Conservation (phyloP, 2,797 vertebrate species). For the Podargus strigoides region DNA sequence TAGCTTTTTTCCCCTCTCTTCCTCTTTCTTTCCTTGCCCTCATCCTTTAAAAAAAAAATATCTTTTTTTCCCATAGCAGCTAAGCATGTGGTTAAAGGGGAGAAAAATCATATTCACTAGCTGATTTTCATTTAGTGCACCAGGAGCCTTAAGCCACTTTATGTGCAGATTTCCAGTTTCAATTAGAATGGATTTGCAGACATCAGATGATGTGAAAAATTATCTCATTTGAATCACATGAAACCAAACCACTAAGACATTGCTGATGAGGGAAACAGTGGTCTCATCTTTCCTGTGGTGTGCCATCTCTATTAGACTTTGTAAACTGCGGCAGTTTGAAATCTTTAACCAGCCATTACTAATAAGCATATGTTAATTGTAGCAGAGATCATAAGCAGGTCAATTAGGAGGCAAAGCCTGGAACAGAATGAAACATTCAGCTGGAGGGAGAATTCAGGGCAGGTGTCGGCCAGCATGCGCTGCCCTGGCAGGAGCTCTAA, state of each 20-base stretch:
- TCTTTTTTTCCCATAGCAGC: background rate
- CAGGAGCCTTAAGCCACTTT: constrained; percentile 25
- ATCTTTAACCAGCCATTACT: constrained; percentile 93
- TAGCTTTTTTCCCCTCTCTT: background rate
- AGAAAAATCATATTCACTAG: constrained; percentile 20
- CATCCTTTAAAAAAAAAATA: background rate
- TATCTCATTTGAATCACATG: constrained; percentile 61
- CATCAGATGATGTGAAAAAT: constrained; percentile 67
- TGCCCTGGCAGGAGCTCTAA: constrained; percentile 77
- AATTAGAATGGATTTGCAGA: constrained; percentile 58
- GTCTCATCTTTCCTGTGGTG: constrained; percentile 72
- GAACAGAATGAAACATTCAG: constrained; percentile 85
- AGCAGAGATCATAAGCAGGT: constrained; percentile 95
- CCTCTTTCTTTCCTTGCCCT: background rate
- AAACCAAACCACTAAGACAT: constrained; percentile 55
- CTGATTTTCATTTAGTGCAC: constrained; percentile 40
- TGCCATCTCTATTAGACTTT: constrained; percentile 82
- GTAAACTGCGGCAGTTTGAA: constrained; percentile 80
- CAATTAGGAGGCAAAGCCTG: constrained; percentile 88
- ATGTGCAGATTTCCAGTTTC: constrained; percentile 53
- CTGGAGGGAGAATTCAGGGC: constrained; percentile 87
- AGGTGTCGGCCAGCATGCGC: constrained; percentile 78
- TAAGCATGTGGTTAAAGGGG: constrained; percentile 9
- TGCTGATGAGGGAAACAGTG: constrained; percentile 66
- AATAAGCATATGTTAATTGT: constrained; percentile 99